Percentiles rank a stretch among this genome's conserved stretches.
These are phyloP conservation scores for Regulus satrapa DNA, from an alignment of 2,113 vertebrate species.

Conservation along the genomic window DNA sequence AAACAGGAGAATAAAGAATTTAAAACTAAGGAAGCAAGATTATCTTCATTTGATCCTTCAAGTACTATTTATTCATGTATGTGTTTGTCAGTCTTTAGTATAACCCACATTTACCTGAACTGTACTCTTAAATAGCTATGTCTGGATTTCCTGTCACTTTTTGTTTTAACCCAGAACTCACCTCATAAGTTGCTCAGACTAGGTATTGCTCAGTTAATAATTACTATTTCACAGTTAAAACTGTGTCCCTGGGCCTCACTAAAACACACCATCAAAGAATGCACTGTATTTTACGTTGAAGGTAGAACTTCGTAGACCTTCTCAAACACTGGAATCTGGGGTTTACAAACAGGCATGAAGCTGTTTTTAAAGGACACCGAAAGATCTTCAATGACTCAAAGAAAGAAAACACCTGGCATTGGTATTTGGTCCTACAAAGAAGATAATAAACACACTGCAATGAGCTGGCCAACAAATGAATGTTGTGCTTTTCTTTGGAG, in stretches of 20 bases:
- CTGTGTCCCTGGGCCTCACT: not conserved
- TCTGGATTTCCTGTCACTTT: not conserved
- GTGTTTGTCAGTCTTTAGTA: not conserved
- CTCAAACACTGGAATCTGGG: not conserved
- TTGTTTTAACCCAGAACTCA: not conserved
- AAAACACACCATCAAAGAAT: not conserved
- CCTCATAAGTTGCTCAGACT: not conserved
- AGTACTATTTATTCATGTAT: not conserved
- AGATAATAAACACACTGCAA: accelerated
- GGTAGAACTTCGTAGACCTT: not conserved
- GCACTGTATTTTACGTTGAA: not conserved
- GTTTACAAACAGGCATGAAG: not conserved
- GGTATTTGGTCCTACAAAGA: not conserved
- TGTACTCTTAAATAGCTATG: not conserved
- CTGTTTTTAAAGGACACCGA: not conserved
- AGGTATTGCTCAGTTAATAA: not conserved
- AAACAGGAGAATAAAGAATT: not conserved
- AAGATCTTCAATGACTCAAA: not conserved
- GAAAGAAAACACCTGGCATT: not conserved
- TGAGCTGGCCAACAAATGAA: not conserved
- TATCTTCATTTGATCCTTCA: not conserved
- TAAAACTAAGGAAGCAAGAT: not conserved
- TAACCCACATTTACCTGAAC: not conserved
- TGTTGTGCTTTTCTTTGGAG: not conserved
- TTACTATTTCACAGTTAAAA: not conserved